Percentiles rank a stretch among this genome's conserved stretches.
phyloP scores from a whole-genome alignment of 2,888 invertebrate genomes.

The Cephus sareptanus region DNA sequence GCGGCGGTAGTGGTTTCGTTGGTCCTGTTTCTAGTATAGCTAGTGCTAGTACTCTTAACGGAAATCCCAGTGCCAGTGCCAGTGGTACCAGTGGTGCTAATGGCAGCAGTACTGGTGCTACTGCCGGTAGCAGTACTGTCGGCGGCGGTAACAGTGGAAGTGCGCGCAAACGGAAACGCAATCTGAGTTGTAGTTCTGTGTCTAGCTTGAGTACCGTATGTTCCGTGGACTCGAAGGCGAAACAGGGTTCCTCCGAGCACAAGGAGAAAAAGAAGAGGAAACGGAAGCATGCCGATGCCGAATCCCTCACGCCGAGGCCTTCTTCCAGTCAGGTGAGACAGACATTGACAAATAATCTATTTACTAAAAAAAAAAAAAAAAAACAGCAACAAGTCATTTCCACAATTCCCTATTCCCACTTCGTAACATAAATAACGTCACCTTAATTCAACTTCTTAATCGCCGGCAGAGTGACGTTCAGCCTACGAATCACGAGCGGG shows the following conservation, averaged over 20 bases:
- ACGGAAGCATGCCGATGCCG: slow-evolving; percentile 51
- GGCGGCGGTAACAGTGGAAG: slow-evolving; percentile 33
- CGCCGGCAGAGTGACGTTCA: slow-evolving; percentile 68
- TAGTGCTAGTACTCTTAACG: slow-evolving; percentile 11
- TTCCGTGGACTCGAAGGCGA: slow-evolving; percentile 54
- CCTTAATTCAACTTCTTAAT: not conserved
- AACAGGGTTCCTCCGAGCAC: slow-evolving; percentile 45
- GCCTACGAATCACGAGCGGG: slow-evolving; percentile 78
- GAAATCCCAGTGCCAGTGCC: slow-evolving; percentile 26
- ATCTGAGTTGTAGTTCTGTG: slow-evolving; percentile 50
- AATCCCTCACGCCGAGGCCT: slow-evolving; percentile 44
- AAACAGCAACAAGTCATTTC: not conserved
- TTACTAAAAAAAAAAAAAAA: not conserved
- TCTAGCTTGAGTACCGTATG: slow-evolving; percentile 58
- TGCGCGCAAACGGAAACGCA: slow-evolving; percentile 57
- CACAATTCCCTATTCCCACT: not conserved
- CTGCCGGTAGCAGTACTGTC: slow-evolving; percentile 32
- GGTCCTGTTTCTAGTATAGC: slow-evolving; percentile 11
- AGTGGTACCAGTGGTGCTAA: slow-evolving; percentile 23
- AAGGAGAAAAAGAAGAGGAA: slow-evolving; percentile 59
- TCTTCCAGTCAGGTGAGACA: slow-evolving; percentile 54
- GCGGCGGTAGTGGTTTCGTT: slow-evolving; percentile 27
- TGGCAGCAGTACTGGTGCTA: slow-evolving; percentile 33
- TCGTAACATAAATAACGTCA: not conserved
- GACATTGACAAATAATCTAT: not conserved